These are phyloP conservation scores for Ochotona curzoniae DNA, from an alignment of 2,113 vertebrate species.

Conservation along the genomic window DNA sequence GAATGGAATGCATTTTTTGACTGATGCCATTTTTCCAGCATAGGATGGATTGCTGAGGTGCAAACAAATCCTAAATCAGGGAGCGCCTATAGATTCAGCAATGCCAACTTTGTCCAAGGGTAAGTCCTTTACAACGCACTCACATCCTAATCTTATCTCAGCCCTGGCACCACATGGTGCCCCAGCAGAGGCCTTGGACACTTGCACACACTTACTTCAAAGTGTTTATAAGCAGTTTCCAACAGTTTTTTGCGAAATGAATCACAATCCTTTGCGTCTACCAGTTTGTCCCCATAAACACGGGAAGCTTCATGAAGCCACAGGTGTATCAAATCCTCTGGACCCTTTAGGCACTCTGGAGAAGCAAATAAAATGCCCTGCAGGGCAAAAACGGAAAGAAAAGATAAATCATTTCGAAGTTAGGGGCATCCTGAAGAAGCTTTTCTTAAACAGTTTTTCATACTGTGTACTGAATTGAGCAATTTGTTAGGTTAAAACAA, in stretches of 20 bases:
- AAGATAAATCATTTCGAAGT: background rate
- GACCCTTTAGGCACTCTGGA: conserved; percentile 84
- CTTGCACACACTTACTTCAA: conserved; percentile 82
- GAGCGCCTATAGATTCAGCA: background rate
- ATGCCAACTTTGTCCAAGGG: background rate
- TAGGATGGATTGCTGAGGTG: too few relatives aligned
- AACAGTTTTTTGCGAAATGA: conserved; percentile 87
- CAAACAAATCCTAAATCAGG: too few relatives aligned
- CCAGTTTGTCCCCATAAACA: conserved; percentile 90
- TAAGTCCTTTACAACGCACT: background rate
- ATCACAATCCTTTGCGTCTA: conserved; percentile 85
- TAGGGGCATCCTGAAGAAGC: background rate
- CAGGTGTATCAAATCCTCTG: conserved; percentile 83
- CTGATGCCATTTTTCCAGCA: too few relatives aligned
- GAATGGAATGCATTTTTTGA: too few relatives aligned
- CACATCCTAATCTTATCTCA: background rate
- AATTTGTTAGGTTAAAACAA: background rate
- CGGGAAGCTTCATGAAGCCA: conserved; percentile 89
- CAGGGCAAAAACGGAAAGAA: conserved; percentile 46
- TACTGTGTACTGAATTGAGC: background rate
- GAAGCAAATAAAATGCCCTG: conserved; percentile 90
- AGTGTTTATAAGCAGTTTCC: conserved; percentile 86
- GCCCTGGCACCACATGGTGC: fast-evolving
- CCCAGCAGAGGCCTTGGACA: background rate
- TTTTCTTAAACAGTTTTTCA: conserved; percentile 7